A percentile compares a stretch with the other conserved stretches of the same genome.
phyloP scores from a whole-genome alignment of 2,888 invertebrate species.

The Zaprionus lineosus region DNA sequence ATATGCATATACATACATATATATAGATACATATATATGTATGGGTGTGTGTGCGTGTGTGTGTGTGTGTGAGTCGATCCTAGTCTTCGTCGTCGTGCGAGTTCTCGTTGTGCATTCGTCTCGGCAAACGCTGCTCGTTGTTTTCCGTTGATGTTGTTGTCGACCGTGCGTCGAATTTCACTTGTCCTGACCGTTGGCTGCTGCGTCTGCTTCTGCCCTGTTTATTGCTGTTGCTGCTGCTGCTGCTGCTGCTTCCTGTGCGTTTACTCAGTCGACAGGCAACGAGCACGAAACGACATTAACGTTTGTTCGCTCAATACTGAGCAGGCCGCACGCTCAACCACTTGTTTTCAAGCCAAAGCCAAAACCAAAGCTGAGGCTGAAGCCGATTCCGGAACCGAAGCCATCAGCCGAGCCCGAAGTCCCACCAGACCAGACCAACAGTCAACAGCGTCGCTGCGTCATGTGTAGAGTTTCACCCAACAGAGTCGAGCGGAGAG shows the following conservation, averaged over 20 bases:
- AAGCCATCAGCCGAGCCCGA: slow-evolving; percentile 26
- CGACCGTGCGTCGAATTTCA: slow-evolving; percentile 69
- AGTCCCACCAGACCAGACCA: slow-evolving; percentile 12
- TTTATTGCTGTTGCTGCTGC: slow-evolving; percentile 19
- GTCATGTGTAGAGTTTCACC: slow-evolving; percentile 62
- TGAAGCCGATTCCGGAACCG: slow-evolving; percentile 35
- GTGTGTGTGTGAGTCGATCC: slow-evolving; percentile 32
- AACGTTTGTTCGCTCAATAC: slow-evolving; percentile 75
- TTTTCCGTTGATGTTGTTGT: slow-evolving; percentile 33
- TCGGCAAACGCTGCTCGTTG: slow-evolving; percentile 43
- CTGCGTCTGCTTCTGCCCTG: slow-evolving; percentile 59
- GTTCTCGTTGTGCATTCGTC: slow-evolving; percentile 67
- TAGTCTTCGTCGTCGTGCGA: slow-evolving; percentile 41
- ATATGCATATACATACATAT: slow-evolving; percentile 26
- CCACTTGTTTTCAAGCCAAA: slow-evolving; percentile 80
- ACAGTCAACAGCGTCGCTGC: slow-evolving; percentile 44
- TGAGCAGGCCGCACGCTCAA: slow-evolving; percentile 70
- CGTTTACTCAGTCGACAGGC: slow-evolving; percentile 56
- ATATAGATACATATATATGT: slow-evolving; percentile 14
- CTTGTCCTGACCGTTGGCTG: slow-evolving; percentile 63
- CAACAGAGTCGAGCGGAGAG: background rate
- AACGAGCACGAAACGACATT: slow-evolving; percentile 73
- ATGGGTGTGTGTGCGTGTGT: slow-evolving; percentile 17
- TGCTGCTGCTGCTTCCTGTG: slow-evolving; percentile 55
- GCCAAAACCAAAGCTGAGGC: slow-evolving; percentile 36